Conservation (phyloP, 1,140 invertebrate species). For the Bombus picipes region DNA sequence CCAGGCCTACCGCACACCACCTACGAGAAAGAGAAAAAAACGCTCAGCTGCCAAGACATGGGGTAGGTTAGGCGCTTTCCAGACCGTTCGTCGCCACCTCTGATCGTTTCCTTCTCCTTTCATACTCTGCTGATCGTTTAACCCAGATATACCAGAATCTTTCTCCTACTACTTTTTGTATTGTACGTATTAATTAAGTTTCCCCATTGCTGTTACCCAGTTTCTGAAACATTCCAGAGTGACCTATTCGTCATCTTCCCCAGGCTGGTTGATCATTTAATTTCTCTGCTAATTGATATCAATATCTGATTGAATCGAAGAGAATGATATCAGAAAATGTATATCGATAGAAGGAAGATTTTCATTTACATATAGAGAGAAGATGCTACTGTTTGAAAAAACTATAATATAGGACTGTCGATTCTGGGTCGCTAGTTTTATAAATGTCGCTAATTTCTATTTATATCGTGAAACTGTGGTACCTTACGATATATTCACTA, state of each 20-base stretch:
- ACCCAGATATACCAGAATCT: background rate
- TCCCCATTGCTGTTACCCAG: no score
- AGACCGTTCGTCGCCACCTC: conserved; percentile 19
- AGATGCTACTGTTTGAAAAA: background rate
- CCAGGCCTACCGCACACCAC: conserved; percentile 68
- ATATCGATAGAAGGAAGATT: no score
- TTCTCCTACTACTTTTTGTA: no score
- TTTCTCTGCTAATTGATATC: no score
- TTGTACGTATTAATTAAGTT: no score
- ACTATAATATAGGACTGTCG: background rate
- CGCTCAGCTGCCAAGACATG: conserved; percentile 76
- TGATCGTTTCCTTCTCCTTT: background rate
- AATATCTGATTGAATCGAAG: no score
- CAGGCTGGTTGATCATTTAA: no score
- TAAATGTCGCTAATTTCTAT: background rate
- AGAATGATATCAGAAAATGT: no score
- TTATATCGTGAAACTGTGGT: background rate
- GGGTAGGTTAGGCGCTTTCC: conserved; percentile 77
- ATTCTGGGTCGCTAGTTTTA: conserved; percentile 7
- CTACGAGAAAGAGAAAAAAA: conserved; percentile 64
- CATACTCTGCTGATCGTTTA: no score
- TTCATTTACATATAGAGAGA: no score
- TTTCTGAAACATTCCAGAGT: no score
- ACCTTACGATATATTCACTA: background rate
- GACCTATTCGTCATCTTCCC: no score